Base-by-base conservation (phyloP, 53 echinoderm and acorn worm species). In the Temnopleurus reevesii region DNA sequence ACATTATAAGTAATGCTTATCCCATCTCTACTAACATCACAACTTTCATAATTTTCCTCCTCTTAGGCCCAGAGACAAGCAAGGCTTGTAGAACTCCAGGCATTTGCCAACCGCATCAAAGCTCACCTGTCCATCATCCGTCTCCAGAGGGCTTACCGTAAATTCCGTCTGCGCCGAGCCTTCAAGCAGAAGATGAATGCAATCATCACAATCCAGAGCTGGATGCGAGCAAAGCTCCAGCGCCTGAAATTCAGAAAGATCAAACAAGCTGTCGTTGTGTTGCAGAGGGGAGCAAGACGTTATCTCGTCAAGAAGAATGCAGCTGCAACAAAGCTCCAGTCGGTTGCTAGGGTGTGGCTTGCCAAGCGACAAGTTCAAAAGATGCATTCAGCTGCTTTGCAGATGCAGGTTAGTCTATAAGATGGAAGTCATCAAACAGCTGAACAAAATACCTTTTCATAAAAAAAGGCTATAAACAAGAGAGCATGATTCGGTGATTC, bases 371-470 rank as follows among this genome's bases (percentile, higher is more conserved):
- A 90, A 26, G 85, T 95, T 59, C 41, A 77, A 57, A 93, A 96
- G 45, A 96, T 91, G 88, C 90, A 94, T 8, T 89, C 82, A 8
- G 96, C 99, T 44, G 92, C 95, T 3, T 77, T 93, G 1, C 91
- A 86, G 30, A 58, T 98, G 55, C 99, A 98, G 99, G 99, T 98
- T 58, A 89, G 86, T 13, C 33, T 63, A n/a, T n/a, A n/a, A n/a
- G n/a, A n/a, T n/a, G n/a, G n/a, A n/a, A n/a, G n/a, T n/a, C n/a
- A n/a, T n/a, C n/a, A n/a, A n/a, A n/a, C n/a, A n/a, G n/a, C n/a
- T n/a, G n/a, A n/a, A n/a, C n/a, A n/a, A n/a, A n/a, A n/a, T n/a
- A n/a, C n/a, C n/a, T n/a, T n/a, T n/a, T n/a, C n/a, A n/a, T n/a
- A n/a, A n/a, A n/a, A n/a, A n/a, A n/a, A n/a, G n/a, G n/a, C n/a